Base-by-base conservation (phyloP, 2,888 invertebrate species). In the Ferdinandea cuprea region DNA sequence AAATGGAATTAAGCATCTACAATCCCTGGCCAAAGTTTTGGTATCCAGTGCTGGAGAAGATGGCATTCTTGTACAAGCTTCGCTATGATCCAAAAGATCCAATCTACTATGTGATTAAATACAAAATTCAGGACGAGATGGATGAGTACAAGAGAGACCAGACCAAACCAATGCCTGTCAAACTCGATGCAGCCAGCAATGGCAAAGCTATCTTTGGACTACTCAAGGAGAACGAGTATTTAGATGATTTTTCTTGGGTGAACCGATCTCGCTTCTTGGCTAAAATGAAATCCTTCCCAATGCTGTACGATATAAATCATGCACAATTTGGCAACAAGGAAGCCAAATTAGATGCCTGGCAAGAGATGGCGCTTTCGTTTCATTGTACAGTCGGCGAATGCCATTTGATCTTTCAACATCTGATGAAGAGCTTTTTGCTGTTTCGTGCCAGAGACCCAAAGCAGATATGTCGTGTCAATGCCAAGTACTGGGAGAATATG, bases 401-500 rank as follows among this genome's bases (percentile, higher is more conserved):
- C n/a, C 81, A 81, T 66, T 56, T 77, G 48, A 77, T 81, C 0
- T 81, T 81, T 8, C 81, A 81, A 21, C 76, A 81, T 48, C 44
- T 81, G 4, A 72, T 81, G 81, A 81, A 81, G 17, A 52, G 77
- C 8, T 81, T 61, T 9, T 30, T 81, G 2, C 17, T 81, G 2
- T 77, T 76, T 17, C 77, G 76, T 0, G 81, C 66, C 4, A 37
- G 81, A 19, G 81, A 81, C 48, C 65, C 81, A 0, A 71, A 76
- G 61, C 81, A 81, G 19, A 2, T 61, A 17, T 61, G 59, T 7
- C 71, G 69, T 7, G 81, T 81, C 3, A 81, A 77, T 4, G 71
- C 81, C 6, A 81, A 81, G 8, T 81, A 81, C 28, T 81, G 81
- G 81, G 81, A 81, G 25, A 59, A 81, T 35, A 81, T 81, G 81